A percentile compares a stretch with the other conserved stretches of the same genome.
Evolutionary conservation across 1,140 invertebrate genomes (phyloP).

Genomic region (Diuraphis noxia): DNA sequence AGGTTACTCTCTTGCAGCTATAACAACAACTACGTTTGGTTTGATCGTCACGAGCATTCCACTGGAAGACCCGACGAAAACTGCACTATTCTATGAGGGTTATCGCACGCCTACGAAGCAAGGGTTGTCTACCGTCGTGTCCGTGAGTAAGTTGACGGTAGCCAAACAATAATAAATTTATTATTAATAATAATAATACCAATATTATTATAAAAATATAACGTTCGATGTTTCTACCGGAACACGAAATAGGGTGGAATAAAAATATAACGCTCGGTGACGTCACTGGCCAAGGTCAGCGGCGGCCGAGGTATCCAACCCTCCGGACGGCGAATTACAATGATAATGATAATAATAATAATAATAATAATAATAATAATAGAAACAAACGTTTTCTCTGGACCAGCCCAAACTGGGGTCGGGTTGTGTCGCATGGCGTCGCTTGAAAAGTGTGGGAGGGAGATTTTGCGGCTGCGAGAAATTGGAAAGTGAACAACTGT

Average conservation of each 20-base stretch:
- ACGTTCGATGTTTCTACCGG: not conserved
- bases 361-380: constrained; percentile 25
- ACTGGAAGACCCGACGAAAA: not conserved
- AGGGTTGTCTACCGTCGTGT: not conserved
- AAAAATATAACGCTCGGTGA: constrained; percentile 15
- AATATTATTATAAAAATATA: not conserved
- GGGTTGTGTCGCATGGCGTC: not conserved
- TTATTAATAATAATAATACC: not conserved
- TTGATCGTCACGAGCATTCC: not conserved
- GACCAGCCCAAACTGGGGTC: constrained; percentile 25
- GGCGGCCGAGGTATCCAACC: not conserved
- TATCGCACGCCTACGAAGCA: not conserved
- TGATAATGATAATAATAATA: too few species aligned
- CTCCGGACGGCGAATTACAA: too few species aligned
- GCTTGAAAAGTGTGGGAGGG: not conserved
- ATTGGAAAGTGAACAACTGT: constrained; percentile 2
- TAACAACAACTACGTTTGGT: not conserved
- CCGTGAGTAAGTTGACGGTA: too few species aligned
- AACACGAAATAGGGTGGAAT: not conserved
- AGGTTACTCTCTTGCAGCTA: not conserved
- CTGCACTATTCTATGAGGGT: not conserved
- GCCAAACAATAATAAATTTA: not conserved
- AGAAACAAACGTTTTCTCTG: not conserved
- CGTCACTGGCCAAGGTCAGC: constrained; percentile 39
- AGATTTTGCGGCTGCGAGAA: not conserved